Percentiles rank a stretch among this genome's conserved stretches.
These are phyloP conservation scores for Caenorhabditis angaria DNA, from an alignment of 2,888 invertebrate species.

Conservation along the genomic window DNA sequence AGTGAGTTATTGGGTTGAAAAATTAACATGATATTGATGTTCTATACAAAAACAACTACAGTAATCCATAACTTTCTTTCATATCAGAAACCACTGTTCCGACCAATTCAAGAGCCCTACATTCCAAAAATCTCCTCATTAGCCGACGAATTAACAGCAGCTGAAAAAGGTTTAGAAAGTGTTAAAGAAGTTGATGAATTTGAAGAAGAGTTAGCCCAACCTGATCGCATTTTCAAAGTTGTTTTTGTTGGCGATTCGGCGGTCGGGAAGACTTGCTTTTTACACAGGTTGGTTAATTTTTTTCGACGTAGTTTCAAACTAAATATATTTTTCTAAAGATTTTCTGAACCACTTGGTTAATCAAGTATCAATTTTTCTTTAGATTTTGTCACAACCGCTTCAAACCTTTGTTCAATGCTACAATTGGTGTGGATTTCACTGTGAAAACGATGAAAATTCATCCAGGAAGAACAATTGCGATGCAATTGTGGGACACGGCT, in stretches of 20 bases:
- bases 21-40: too few species aligned
- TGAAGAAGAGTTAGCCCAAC: slow-evolving; percentile 59
- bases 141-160: slow-evolving; percentile 33
- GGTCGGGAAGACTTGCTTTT: slow-evolving; percentile 77
- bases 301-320: too few species aligned
- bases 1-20: background rate
- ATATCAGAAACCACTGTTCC: slow-evolving; percentile 42
- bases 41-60: background rate
- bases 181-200: background rate
- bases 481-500: slow-evolving; percentile 77
- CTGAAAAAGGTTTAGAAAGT: slow-evolving; percentile 7
- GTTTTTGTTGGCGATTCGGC: slow-evolving; percentile 77
- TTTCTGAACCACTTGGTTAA: background rate
- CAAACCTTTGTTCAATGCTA: slow-evolving; percentile 75
- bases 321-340: background rate
- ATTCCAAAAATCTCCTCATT: slow-evolving; percentile 34
- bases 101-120: slow-evolving; percentile 43
- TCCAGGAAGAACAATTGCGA: slow-evolving; percentile 72
- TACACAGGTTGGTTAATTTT: slow-evolving; percentile 73
- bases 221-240: slow-evolving; percentile 76
- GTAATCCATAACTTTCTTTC: background rate
- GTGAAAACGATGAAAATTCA: slow-evolving; percentile 72
- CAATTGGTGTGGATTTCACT: slow-evolving; percentile 77
- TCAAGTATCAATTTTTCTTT: background rate
- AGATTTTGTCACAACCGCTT: slow-evolving; percentile 76